These are phyloP conservation scores for Sorex araneus DNA, from an alignment of 2,113 vertebrate genomes.

Conservation along the genomic window DNA sequence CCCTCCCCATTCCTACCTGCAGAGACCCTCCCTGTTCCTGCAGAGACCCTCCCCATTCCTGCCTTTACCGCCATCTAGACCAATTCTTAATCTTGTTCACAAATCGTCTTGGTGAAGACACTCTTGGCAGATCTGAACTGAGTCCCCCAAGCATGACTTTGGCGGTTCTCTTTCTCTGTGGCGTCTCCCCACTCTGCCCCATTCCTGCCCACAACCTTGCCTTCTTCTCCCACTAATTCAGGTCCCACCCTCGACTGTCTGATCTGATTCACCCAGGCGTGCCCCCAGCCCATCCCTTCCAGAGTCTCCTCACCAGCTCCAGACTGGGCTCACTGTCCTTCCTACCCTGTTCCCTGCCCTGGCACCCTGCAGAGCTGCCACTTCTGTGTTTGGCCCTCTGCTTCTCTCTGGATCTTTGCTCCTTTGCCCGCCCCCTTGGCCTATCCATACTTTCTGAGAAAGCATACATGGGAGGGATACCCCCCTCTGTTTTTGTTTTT, in stretches of 20 bases:
- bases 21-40: no score
- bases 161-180: no score
- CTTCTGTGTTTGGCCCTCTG: not conserved
- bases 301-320: constrained; percentile 10
- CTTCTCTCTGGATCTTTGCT: not conserved
- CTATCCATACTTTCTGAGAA: not conserved
- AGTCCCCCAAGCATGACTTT: no score
- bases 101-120: no score
- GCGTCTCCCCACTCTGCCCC: no score
- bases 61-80: no score
- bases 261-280: not conserved
- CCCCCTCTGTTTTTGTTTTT: not conserved
- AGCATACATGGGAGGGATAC: not conserved
- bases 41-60: no score
- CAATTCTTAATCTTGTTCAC: no score
- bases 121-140: no score
- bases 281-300: not conserved
- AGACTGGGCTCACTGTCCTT: not conserved
- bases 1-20: no score
- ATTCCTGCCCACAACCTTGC: not conserved
- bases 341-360: no score
- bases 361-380: not conserved
- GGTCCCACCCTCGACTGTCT: not conserved
- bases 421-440: not conserved
- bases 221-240: not conserved